Evolutionary conservation across 2,797 vertebrate species (phyloP).

Genomic region (Semaprochilodus insignis): DNA sequence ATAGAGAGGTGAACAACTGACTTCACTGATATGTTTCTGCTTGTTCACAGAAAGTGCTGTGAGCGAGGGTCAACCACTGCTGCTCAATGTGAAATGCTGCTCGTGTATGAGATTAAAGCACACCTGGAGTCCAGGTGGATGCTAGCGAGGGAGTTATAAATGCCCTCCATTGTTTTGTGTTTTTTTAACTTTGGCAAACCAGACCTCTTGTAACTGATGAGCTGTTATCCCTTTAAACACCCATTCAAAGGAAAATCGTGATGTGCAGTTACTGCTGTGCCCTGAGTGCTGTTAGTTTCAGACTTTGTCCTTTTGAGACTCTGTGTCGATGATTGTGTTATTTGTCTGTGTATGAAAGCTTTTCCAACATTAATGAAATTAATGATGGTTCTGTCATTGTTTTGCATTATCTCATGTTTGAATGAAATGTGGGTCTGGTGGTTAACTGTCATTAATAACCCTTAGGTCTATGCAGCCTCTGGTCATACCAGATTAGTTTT

Average conservation of each 20-base stretch:
- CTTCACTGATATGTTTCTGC: neutral
- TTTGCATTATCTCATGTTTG: neutral
- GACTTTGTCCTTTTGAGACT: too few species aligned
- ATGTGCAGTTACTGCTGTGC: conserved; percentile 17
- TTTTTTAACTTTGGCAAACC: conserved; percentile 6
- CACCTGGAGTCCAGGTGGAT: conserved; percentile 6
- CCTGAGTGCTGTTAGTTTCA: too few species aligned
- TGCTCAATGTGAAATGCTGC: conserved; percentile 17
- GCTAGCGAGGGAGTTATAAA: neutral
- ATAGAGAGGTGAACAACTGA: conserved; percentile 16
- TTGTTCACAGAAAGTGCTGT: neutral
- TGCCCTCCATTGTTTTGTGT: neutral
- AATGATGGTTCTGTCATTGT: neutral
- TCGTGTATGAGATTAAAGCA: neutral
- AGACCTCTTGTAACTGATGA: conserved; percentile 21
- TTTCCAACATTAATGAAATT: neutral
- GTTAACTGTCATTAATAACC: too few species aligned
- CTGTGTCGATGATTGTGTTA: neutral
- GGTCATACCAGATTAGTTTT: too few species aligned
- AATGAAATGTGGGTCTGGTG: neutral
- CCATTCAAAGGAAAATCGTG: conserved; percentile 15
- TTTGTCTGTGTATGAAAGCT: neutral
- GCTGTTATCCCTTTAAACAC: conserved; percentile 42
- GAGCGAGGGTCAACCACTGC: neutral
- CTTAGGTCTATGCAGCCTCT: too few species aligned